Base-by-base conservation (phyloP, 2,888 invertebrate species). In the Folsomia candida region DNA sequence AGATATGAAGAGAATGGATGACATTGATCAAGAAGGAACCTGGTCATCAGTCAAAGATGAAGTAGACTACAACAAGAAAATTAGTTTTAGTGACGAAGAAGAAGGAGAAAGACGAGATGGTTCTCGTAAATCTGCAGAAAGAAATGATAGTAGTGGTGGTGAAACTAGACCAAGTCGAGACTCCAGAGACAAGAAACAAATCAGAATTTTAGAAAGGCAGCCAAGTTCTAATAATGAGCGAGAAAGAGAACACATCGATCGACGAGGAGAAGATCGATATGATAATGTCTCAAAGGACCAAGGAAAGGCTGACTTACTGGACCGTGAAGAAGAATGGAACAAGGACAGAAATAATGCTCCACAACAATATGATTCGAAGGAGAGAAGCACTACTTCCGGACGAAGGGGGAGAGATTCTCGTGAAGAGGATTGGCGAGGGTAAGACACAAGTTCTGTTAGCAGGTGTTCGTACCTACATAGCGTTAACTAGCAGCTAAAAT, bases 61-160 rank as follows among this genome's bases (percentile, higher is more conserved):
- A 68, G 74, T 80, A 66, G 78, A 79, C 71, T 80, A 78, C 63
- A 78, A 78, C 59, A 80, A 79, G 68, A 77, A 77, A 67, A 77
- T 80, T 26, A 77, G 71, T 29, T 79, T 79, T 66, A 74, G 74
- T 69, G 79, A 79, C 28, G 80, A 80, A 47, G 80, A 78, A 28
- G 76, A 74, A 28, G 78, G 74, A 54, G 73, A 58, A 68, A 28
- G 62, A 65, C 22, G 68, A 70, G 24, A 59, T 60, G 1, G 63
- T 37, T 28, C 58, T 69, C 6, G 68, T 68, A 28, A 62, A 64
- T 25, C 68, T 70, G 26, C 60, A 47, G 59, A 71, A 69, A 58
- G 71, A 68, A 27, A 71, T 69, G 69, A 70, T 60, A 65, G 69
- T 26, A 69, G 74, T 28, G 65, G 69, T 26, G 70, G 74, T 28